phyloP scores from a whole-genome alignment of 2,888 invertebrate species.

The Clanis bilineata region DNA sequence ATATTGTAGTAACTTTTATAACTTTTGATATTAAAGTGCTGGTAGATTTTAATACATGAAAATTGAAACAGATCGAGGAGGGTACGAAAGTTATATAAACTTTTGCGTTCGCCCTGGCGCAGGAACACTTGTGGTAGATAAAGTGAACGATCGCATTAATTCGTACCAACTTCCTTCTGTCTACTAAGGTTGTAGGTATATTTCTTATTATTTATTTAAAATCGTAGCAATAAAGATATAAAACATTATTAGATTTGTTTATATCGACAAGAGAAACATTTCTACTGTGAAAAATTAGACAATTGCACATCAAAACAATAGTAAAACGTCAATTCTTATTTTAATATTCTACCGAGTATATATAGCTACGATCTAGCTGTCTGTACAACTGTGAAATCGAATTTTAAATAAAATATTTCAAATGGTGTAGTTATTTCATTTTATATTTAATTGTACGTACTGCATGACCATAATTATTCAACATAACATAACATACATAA shows the following conservation, averaged over 20 bases:
- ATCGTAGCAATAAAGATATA: conserved; percentile 65
- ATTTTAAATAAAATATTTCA: conserved; percentile 77
- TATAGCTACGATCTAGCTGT: conserved; percentile 63
- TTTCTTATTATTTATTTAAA: conserved; percentile 79
- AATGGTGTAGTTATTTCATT: conserved; percentile 46
- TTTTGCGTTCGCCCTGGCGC: conserved; percentile 58
- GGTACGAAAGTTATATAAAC: conserved; percentile 69
- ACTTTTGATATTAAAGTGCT: conserved; percentile 81
- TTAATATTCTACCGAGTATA: conserved; percentile 57
- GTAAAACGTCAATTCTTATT: conserved; percentile 57
- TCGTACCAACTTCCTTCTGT: conserved; percentile 75
- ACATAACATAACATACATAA: no score
- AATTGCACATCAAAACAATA: conserved; percentile 46
- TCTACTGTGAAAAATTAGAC: conserved; percentile 29
- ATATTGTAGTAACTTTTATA: conserved; percentile 77
- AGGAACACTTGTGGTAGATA: conserved; percentile 43
- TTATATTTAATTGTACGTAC: no score
- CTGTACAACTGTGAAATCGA: conserved; percentile 72
- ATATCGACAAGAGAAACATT: background rate
- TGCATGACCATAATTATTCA: no score
- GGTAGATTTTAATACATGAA: conserved; percentile 63
- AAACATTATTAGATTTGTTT: background rate
- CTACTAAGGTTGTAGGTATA: conserved; percentile 75
- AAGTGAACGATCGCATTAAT: conserved; percentile 67
- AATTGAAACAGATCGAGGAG: conserved; percentile 61